phyloP scores from a whole-genome alignment of 2,797 vertebrate genomes.

The Arnoldichthys spilopterus region DNA sequence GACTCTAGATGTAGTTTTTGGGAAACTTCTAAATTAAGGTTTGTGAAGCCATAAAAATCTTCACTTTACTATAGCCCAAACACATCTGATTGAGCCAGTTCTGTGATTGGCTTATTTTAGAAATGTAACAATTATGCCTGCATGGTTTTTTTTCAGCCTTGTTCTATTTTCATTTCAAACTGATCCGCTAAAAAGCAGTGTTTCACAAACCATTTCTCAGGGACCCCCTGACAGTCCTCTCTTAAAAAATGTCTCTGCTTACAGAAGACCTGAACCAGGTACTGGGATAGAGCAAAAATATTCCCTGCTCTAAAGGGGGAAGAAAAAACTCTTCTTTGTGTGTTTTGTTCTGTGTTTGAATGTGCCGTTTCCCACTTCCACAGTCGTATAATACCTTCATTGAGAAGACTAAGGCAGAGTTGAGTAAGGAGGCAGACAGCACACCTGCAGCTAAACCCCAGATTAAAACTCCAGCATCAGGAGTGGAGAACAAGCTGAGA shows the following conservation, averaged over 20 bases:
- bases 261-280: not conserved
- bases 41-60: too few relatives aligned
- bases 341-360: slow-evolving; percentile 10
- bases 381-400: slow-evolving; percentile 96
- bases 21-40: too few relatives aligned
- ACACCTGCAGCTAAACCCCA: slow-evolving; percentile 80
- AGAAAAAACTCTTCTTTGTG: not conserved
- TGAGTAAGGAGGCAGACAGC: slow-evolving; percentile 82
- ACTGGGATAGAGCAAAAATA: not conserved
- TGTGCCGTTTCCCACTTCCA: slow-evolving; percentile 38
- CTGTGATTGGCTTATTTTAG: too few relatives aligned
- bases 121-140: too few relatives aligned
- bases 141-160: too few relatives aligned
- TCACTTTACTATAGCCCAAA: too few relatives aligned
- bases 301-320: not conserved
- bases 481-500: slow-evolving; percentile 76
- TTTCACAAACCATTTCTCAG: not conserved
- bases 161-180: too few relatives aligned
- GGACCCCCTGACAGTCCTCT: not conserved
- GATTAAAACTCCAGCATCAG: slow-evolving; percentile 79
- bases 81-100: too few relatives aligned
- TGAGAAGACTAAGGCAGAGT: slow-evolving; percentile 93
- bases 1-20: too few relatives aligned
- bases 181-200: not conserved
- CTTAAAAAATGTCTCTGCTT: not conserved